Evolutionary conservation across 2,888 invertebrate genomes (phyloP).

Genomic region (Tubulanus polymorphus): DNA sequence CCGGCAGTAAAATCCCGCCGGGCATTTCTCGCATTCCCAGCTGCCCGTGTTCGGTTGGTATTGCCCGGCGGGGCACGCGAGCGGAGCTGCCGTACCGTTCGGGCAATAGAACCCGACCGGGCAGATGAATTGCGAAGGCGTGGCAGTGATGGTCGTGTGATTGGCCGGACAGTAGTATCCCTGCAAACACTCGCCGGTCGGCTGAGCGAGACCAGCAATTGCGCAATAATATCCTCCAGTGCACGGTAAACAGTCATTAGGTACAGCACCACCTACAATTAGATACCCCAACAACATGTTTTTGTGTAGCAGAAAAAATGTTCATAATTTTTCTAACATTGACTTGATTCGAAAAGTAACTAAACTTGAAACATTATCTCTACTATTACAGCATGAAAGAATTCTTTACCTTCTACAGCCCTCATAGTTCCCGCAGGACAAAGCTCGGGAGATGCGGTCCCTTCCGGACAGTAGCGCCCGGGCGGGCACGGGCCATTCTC

Average conservation of each 20-base stretch:
- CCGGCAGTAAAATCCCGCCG: constrained; percentile 44
- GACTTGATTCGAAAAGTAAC: too few relatives aligned
- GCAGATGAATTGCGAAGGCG: constrained; percentile 33
- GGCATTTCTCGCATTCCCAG: constrained; percentile 38
- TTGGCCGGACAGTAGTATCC: constrained; percentile 50
- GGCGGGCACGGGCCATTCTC: constrained; percentile 39
- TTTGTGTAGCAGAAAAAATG: not conserved
- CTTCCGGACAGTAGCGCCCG: constrained; percentile 46
- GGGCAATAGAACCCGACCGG: constrained; percentile 39
- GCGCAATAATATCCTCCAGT: constrained; percentile 44
- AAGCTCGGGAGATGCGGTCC: constrained; percentile 32
- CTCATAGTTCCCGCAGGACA: constrained; percentile 45
- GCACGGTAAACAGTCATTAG: constrained; percentile 43
- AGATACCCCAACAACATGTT: not conserved
- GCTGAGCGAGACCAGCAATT: constrained; percentile 31
- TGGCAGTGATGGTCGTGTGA: constrained; percentile 31
- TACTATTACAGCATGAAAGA: too few relatives aligned
- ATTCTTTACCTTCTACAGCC: constrained; percentile 36
- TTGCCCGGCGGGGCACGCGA: constrained; percentile 36
- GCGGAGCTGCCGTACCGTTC: constrained; percentile 34
- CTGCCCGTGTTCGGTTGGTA: constrained; percentile 34
- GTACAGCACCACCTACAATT: constrained; percentile 30
- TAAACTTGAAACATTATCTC: too few relatives aligned
- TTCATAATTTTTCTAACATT: too few relatives aligned
- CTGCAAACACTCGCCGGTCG: constrained; percentile 34